These are phyloP conservation scores for Cancer borealis DNA, from an alignment of 2,888 invertebrate species.

Conservation along the genomic window DNA sequence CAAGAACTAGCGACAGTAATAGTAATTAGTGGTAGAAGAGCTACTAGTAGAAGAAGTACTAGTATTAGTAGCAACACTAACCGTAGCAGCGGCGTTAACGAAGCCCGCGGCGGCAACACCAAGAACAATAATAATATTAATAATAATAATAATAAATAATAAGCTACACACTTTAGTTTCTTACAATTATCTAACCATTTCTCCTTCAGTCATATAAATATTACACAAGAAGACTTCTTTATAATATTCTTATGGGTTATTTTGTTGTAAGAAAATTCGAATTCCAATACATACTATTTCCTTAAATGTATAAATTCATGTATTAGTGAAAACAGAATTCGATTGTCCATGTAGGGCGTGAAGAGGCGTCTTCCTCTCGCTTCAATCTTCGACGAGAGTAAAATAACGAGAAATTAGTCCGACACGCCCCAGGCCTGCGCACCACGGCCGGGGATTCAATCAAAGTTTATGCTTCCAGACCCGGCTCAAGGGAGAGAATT, in stretches of 20 bases:
- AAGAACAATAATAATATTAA: background rate
- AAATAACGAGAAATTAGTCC: background rate
- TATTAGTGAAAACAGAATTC: background rate
- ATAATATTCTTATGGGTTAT: too few species aligned
- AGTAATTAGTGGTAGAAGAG: background rate
- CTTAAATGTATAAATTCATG: background rate
- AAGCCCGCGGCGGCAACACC: too few species aligned
- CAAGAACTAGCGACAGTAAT: background rate
- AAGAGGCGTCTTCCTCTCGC: background rate
- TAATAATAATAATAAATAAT: background rate
- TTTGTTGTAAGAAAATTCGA: too few species aligned
- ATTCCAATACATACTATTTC: too few species aligned
- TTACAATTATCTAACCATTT: too few species aligned
- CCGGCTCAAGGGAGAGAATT: background rate
- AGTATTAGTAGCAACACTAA: too few species aligned
- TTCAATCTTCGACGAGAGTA: background rate
- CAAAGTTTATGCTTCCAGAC: conserved; percentile 24
- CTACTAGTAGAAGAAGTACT: too few species aligned
- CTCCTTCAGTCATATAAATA: too few species aligned
- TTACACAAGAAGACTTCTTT: too few species aligned
- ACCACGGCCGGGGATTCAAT: conserved; percentile 2
- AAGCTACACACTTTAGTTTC: too few species aligned
- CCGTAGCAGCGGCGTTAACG: too few species aligned
- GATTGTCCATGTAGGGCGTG: background rate
- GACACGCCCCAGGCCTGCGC: background rate